Evolutionary conservation across 2,113 vertebrate species (phyloP).

Genomic region (Myotis lucifugus): DNA sequence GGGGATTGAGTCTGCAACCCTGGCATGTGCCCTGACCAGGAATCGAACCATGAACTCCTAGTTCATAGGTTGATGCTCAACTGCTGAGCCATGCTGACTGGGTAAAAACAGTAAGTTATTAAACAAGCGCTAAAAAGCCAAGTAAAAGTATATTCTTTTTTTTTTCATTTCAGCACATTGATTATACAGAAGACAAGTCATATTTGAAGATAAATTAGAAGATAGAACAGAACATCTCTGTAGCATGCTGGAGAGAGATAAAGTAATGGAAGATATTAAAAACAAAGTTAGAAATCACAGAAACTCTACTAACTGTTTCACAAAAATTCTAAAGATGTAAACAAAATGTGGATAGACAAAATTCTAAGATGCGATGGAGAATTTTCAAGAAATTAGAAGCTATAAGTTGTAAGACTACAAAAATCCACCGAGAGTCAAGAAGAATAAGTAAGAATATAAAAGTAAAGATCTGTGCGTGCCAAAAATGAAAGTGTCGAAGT

Average conservation of each 20-base stretch:
- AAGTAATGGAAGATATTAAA: neutral
- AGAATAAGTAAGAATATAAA: neutral
- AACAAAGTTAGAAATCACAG: neutral
- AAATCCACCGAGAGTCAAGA: neutral
- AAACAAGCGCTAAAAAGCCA: slow-evolving; percentile 13
- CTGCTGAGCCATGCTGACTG: too few relatives aligned
- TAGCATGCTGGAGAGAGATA: neutral
- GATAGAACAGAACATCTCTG: neutral
- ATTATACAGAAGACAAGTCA: neutral
- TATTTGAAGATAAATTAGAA: neutral
- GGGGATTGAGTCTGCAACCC: too few relatives aligned
- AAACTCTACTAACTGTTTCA: neutral
- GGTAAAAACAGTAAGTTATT: neutral
- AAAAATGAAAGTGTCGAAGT: neutral
- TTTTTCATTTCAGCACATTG: neutral
- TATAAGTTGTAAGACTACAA: neutral
- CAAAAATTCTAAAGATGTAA: neutral
- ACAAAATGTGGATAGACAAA: neutral
- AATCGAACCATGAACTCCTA: too few relatives aligned
- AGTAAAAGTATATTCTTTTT: neutral
- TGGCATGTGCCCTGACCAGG: too few relatives aligned
- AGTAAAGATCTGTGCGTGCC: neutral
- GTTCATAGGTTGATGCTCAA: too few relatives aligned
- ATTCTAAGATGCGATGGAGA: neutral
- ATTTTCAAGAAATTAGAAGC: slow-evolving; percentile 22